Evolutionary conservation across 2,888 invertebrate species (phyloP).

Genomic region (Melanostoma mellinum): DNA sequence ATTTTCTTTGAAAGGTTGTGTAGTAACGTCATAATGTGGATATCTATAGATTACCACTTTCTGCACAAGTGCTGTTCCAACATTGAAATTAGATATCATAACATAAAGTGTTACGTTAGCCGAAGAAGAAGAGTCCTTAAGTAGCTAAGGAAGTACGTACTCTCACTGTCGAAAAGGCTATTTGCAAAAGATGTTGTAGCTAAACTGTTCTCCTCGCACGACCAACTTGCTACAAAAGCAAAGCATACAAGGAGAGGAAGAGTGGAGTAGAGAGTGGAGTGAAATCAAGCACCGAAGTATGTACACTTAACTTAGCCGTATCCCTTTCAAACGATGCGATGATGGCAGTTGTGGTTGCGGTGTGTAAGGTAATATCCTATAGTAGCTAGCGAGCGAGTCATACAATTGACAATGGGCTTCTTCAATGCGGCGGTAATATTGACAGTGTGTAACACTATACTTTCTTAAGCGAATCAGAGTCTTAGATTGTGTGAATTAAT

Average conservation of each 20-base stretch:
- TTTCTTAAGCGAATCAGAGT: slow-evolving; percentile 28
- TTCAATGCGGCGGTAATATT: slow-evolving; percentile 41
- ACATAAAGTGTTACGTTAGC: slow-evolving; percentile 70
- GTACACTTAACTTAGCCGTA: slow-evolving; percentile 37
- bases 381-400: slow-evolving; percentile 40
- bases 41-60: slow-evolving; percentile 60
- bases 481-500: slow-evolving; percentile 63
- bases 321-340: slow-evolving; percentile 44
- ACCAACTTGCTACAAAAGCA: slow-evolving; percentile 10
- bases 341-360: slow-evolving; percentile 42
- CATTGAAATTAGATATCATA: slow-evolving; percentile 72
- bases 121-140: slow-evolving; percentile 59
- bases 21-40: slow-evolving; percentile 30
- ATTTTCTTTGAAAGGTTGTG: slow-evolving; percentile 18
- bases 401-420: slow-evolving; percentile 56
- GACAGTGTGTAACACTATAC: slow-evolving; percentile 61
- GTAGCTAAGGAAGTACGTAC: slow-evolving; percentile 51
- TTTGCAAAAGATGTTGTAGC: slow-evolving; percentile 67
- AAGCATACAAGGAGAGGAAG: not conserved
- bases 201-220: slow-evolving; percentile 44
- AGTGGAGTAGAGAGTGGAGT: slow-evolving; percentile 7
- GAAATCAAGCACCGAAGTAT: slow-evolving; percentile 56
- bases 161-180: slow-evolving; percentile 57
- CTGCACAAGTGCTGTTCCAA: slow-evolving; percentile 71
- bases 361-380: slow-evolving; percentile 52